phyloP scores from a whole-genome alignment of 2,113 vertebrate genomes.

The Pelodiscus sinensis region DNA sequence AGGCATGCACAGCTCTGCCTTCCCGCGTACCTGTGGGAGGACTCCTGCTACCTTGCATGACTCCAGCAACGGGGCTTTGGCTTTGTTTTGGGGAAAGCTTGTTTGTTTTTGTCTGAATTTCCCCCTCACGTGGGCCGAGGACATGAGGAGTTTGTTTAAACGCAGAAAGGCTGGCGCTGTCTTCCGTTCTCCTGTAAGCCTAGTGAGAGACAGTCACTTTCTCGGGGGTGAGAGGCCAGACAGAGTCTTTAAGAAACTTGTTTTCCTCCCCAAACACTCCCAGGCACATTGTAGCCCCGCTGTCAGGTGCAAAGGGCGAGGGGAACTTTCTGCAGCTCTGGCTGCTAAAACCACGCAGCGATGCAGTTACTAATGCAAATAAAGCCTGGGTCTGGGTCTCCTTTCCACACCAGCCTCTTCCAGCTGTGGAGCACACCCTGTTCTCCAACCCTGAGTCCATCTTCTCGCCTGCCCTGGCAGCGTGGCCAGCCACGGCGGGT shows the following conservation, averaged over 20 bases:
- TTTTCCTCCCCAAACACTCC: neutral
- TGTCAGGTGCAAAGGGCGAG: neutral
- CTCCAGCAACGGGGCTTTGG: neutral
- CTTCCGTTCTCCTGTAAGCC: constrained; percentile 14
- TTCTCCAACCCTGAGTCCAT: neutral
- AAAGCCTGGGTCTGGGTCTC: neutral
- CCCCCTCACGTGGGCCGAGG: neutral
- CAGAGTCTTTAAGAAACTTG: neutral
- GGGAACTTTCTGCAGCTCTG: neutral
- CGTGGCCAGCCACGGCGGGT: neutral
- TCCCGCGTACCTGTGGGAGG: neutral
- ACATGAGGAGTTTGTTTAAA: neutral
- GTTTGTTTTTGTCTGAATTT: neutral
- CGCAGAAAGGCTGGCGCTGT: neutral
- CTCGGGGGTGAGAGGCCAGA: neutral
- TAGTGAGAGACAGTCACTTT: neutral
- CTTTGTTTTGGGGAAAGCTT: neutral
- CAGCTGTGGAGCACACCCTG: too few relatives aligned
- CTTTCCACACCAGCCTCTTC: too few relatives aligned
- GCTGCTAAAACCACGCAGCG: neutral
- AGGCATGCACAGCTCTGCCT: neutral
- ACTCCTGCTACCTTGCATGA: neutral
- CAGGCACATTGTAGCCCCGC: neutral
- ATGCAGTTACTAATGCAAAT: neutral
- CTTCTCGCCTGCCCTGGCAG: neutral